Percentiles rank a stretch among this genome's conserved stretches.
Evolutionary conservation across 1,140 invertebrate species (phyloP).

Genomic region (Delia radicum): DNA sequence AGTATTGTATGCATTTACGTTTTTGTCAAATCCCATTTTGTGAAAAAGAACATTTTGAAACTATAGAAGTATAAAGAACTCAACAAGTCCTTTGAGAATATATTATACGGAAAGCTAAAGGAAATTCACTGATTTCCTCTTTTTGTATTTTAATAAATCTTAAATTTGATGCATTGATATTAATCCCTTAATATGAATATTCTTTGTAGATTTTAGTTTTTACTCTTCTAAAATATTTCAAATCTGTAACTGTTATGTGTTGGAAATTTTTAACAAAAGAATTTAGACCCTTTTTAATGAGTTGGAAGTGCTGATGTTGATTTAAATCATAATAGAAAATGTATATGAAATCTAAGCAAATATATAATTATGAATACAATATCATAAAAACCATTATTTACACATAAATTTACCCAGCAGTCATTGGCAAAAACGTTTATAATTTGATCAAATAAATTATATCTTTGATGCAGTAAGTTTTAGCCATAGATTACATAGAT

Average conservation of each 20-base stretch:
- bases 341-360: conserved; percentile 4
- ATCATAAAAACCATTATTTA: neutral
- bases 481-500: no score
- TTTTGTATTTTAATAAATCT: neutral
- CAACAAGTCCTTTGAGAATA: conserved; percentile 19
- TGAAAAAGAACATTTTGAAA: neutral
- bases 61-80: neutral
- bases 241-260: neutral
- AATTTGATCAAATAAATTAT: no score
- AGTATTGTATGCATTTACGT: neutral
- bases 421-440: no score
- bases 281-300: neutral
- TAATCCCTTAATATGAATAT: no score
- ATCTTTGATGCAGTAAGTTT: no score
- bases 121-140: neutral
- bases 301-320: neutral
- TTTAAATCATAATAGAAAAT: neutral
- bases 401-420: no score
- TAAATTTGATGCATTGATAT: no score
- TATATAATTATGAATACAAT: neutral
- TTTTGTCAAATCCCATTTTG: neutral
- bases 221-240: neutral
- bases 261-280: neutral
- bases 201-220: no score
- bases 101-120: neutral